Evolutionary conservation across 2,113 vertebrate species (phyloP).

Genomic region (Chlamydotis undulata): DNA sequence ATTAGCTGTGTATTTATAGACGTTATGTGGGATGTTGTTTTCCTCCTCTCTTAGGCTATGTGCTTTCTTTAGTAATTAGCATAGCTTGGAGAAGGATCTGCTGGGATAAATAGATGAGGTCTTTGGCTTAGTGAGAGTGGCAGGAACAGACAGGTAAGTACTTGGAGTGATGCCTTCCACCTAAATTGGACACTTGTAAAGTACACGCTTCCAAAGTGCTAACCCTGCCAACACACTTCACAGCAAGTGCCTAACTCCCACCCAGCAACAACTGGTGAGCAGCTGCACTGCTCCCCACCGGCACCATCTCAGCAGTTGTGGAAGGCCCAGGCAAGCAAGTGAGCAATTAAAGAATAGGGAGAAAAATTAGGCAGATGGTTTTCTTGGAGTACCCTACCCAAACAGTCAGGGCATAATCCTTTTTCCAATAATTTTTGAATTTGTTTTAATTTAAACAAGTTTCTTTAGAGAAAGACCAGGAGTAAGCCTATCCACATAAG

Average conservation of each 20-base stretch:
- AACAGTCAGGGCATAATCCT: background rate
- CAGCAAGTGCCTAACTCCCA: background rate
- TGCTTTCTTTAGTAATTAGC: background rate
- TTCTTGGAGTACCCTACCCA: background rate
- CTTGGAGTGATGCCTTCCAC: background rate
- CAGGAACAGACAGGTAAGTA: background rate
- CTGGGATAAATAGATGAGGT: background rate
- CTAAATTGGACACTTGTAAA: background rate
- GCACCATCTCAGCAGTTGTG: background rate
- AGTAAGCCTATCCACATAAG: background rate
- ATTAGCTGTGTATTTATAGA: background rate
- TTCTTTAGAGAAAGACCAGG: background rate
- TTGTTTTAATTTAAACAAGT: background rate
- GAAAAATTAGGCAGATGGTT: background rate
- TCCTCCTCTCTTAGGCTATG: background rate
- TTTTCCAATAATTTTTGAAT: background rate
- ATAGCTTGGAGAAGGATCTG: background rate
- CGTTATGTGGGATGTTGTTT: background rate
- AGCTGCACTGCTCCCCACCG: background rate
- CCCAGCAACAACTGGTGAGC: background rate
- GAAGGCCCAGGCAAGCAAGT: background rate
- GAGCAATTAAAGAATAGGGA: background rate
- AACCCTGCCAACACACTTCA: background rate
- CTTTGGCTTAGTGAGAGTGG: background rate
- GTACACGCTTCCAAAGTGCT: background rate